A percentile compares a stretch with the other conserved stretches of the same genome.
phyloP scores from a whole-genome alignment of 2,113 vertebrate species.

The Lanius ludovicianus region DNA sequence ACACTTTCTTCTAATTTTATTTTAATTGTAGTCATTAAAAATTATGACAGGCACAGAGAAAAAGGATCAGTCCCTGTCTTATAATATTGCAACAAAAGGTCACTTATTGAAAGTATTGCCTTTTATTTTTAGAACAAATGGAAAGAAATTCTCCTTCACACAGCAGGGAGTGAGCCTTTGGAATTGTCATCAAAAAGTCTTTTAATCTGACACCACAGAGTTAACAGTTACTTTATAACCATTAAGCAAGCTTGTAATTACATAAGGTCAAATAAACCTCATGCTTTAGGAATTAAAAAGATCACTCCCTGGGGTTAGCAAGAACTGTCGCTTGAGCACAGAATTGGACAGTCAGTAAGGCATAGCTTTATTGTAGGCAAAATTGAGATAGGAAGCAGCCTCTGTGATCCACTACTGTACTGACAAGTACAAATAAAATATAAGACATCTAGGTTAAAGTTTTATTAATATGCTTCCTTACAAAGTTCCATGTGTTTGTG shows the following conservation, averaged over 20 bases:
- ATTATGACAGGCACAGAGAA: not conserved
- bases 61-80: not conserved
- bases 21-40: constrained; percentile 35
- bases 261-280: not conserved
- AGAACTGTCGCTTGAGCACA: not conserved
- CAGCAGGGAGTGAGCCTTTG: not conserved
- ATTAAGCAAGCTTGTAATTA: not conserved
- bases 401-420: not conserved
- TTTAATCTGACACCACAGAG: not conserved
- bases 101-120: not conserved
- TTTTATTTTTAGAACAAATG: constrained; percentile 24
- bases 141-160: not conserved
- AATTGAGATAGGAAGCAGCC: not conserved
- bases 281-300: not conserved
- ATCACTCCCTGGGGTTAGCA: not conserved
- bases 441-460: accelerated
- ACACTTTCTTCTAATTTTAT: not conserved
- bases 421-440: not conserved
- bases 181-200: not conserved
- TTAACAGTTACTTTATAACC: not conserved
- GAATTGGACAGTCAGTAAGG: not conserved
- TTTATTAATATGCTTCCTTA: not conserved
- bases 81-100: constrained; percentile 5
- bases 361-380: not conserved
- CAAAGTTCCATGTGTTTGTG: not conserved